Percentiles rank a stretch among this genome's conserved stretches.
These are phyloP conservation scores for Drosophila algonquin DNA, from an alignment of 2,888 invertebrate genomes.

Conservation along the genomic window DNA sequence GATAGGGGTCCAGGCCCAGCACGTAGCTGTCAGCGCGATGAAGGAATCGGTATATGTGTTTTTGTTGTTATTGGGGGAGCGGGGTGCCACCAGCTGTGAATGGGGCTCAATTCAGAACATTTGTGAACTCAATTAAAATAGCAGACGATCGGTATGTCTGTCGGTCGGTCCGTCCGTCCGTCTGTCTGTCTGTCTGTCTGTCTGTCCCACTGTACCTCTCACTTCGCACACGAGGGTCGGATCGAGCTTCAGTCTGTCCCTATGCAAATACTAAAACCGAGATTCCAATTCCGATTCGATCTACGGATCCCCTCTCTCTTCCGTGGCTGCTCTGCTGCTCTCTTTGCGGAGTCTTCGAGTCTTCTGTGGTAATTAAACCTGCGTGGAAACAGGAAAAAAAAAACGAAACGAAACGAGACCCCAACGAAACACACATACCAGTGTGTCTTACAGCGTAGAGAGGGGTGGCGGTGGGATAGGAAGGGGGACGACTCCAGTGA, in stretches of 20 bases:
- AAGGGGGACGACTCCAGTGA: background rate
- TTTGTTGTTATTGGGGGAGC: background rate
- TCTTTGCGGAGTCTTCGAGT: conserved; percentile 1
- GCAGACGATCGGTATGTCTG: conserved; percentile 53
- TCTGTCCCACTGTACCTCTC: background rate
- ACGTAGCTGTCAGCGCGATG: conserved; percentile 74
- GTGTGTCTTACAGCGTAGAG: conserved; percentile 33
- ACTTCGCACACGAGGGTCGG: background rate
- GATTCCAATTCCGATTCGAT: conserved; percentile 51
- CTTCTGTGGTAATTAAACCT: conserved; percentile 64
- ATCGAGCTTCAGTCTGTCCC: conserved; percentile 5
- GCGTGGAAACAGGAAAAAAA: conserved; percentile 42
- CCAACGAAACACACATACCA: conserved; percentile 61
- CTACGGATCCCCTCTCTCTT: background rate
- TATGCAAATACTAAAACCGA: conserved; percentile 59
- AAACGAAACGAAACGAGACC: conserved; percentile 25
- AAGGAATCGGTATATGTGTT: conserved; percentile 23
- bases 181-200: background rate
- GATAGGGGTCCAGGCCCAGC: conserved; percentile 45
- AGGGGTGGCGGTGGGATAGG: background rate
- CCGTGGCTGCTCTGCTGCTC: conserved; percentile 47
- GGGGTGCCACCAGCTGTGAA: conserved; percentile 61
- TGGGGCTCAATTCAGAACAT: conserved; percentile 51
- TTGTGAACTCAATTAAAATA: conserved; percentile 79
- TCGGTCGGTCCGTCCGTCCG: background rate